Percentiles rank a stretch among this genome's conserved stretches.
Evolutionary conservation across 1,140 invertebrate genomes (phyloP).

Genomic region (Bilobella aurantiaca): DNA sequence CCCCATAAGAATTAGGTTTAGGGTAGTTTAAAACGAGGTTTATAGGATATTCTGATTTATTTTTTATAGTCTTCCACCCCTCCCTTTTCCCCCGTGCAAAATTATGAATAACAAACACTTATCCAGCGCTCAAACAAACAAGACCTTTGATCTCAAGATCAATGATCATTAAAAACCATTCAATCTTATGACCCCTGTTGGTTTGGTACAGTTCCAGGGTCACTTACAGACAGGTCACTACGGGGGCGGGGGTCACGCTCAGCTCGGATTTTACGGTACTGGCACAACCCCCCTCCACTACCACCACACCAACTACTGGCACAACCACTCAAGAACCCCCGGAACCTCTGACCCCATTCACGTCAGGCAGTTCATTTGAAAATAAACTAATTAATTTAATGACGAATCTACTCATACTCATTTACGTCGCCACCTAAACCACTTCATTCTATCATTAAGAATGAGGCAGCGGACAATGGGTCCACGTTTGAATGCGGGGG

Average conservation of each 20-base stretch:
- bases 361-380: background rate
- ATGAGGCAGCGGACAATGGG: background rate
- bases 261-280: background rate
- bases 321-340: background rate
- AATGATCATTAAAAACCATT: no score
- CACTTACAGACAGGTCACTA: background rate
- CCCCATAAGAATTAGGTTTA: no score
- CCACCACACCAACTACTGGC: conserved; percentile 1
- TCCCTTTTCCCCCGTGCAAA: no score
- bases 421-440: background rate
- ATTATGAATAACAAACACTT: no score
- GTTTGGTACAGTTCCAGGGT: conserved; percentile 2
- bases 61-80: no score
- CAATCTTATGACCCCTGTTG: no score
- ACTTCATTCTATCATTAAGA: background rate
- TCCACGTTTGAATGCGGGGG: no score
- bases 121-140: no score
- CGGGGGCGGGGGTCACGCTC: background rate
- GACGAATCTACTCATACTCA: no score
- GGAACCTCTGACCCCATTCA: background rate
- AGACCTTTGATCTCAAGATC: no score
- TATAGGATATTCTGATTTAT: no score
- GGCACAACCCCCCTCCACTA: background rate
- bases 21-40: no score
- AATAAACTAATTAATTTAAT: background rate